These are phyloP conservation scores for Synergus umbraculus DNA, from an alignment of 2,888 invertebrate genomes.

Conservation along the genomic window DNA sequence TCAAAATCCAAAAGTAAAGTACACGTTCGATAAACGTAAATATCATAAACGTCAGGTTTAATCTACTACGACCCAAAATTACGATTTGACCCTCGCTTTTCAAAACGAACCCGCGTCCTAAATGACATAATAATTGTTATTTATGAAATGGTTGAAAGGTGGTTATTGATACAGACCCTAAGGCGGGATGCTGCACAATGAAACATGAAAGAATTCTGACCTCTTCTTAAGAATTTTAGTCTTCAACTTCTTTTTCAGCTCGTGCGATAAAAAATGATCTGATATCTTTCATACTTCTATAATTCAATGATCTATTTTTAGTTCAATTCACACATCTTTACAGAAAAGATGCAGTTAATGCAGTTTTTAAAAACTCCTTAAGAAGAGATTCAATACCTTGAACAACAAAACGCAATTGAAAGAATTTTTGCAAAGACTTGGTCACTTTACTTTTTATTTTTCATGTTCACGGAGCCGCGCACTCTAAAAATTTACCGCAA, in stretches of 20 bases:
- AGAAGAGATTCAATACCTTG: not conserved
- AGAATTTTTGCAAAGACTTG: not conserved
- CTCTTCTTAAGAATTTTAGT: not conserved
- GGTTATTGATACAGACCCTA: slow-evolving; percentile 23
- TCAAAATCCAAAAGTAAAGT: not conserved
- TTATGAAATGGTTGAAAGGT: slow-evolving; percentile 20
- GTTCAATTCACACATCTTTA: not conserved
- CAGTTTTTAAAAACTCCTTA: not conserved
- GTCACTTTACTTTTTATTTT: not conserved
- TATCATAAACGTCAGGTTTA: slow-evolving; percentile 25
- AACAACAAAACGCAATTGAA: not conserved
- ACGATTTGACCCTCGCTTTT: slow-evolving; percentile 1
- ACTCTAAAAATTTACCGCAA: not conserved
- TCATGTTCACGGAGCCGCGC: not conserved
- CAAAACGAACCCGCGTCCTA: not conserved
- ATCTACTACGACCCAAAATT: slow-evolving; percentile 3
- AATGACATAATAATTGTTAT: slow-evolving; percentile 28
- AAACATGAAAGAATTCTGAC: not conserved
- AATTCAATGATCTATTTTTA: not conserved
- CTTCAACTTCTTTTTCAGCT: not conserved
- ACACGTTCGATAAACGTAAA: slow-evolving; percentile 1
- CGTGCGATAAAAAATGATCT: not conserved
- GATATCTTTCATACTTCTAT: not conserved
- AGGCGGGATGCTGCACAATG: slow-evolving; percentile 8
- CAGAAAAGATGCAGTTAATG: not conserved